Percentiles rank a stretch among this genome's conserved stretches.
Evolutionary conservation across 2,888 invertebrate species (phyloP).

Genomic region (Allacma fusca): DNA sequence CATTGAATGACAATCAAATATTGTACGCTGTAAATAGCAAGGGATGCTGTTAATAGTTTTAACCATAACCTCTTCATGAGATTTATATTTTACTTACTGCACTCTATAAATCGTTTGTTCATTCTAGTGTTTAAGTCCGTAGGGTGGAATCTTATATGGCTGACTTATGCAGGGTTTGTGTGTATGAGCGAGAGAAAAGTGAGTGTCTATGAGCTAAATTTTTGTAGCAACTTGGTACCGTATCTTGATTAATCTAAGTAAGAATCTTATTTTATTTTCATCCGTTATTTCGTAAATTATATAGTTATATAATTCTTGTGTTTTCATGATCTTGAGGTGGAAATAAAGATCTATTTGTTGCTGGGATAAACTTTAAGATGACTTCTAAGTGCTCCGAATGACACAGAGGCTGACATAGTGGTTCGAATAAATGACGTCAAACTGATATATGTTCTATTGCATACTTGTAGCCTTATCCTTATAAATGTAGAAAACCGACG

Average conservation of each 20-base stretch:
- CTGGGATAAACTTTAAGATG: no score
- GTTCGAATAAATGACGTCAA: no score
- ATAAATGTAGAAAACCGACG: no score
- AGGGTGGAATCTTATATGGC: background rate
- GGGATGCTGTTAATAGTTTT: background rate
- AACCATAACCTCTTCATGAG: background rate
- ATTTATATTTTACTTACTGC: background rate
- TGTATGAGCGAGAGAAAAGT: background rate
- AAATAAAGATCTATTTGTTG: no score
- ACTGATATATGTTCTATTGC: no score
- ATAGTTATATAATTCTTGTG: background rate
- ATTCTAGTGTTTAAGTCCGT: background rate
- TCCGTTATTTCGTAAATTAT: background rate
- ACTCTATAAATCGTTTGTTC: background rate
- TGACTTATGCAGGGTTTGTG: background rate
- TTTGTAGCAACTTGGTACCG: background rate
- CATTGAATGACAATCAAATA: background rate
- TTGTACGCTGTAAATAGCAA: background rate
- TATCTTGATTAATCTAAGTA: background rate
- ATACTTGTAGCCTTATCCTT: no score
- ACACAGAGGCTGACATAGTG: no score
- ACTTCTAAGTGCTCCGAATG: no score
- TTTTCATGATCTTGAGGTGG: background rate
- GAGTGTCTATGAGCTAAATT: background rate
- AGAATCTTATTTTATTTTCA: background rate